Conservation (phyloP, 53 echinoderm and acorn worm species). For the Glandiceps talaboti region DNA sequence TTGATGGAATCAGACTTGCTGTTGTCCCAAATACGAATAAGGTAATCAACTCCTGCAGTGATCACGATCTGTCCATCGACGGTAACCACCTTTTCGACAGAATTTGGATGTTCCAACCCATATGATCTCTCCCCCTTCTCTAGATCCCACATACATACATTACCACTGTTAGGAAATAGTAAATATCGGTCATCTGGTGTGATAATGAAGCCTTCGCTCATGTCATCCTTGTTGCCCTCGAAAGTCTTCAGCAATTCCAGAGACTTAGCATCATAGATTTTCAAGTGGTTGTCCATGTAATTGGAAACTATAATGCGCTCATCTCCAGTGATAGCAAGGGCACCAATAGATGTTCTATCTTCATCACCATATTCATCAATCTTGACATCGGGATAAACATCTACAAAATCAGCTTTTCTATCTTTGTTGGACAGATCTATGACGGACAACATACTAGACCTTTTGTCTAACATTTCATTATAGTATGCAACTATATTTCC, state of each 20-base stretch:
- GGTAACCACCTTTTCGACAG: neutral
- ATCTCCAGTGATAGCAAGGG: neutral
- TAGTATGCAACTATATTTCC: neutral
- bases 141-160: neutral
- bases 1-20: neutral
- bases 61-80: neutral
- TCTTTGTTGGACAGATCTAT: neutral
- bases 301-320: neutral
- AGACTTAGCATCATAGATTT: neutral
- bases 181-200: neutral
- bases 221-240: neutral
- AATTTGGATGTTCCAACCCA: neutral
- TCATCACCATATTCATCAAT: neutral
- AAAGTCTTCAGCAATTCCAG: neutral
- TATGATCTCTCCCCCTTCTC: neutral
- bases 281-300: neutral
- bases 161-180: neutral
- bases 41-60: neutral
- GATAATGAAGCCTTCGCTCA: neutral
- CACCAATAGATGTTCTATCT: neutral
- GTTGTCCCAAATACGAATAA: neutral
- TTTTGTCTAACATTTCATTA: neutral
- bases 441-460: neutral
- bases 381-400: neutral
- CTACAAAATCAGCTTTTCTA: neutral